A percentile compares a stretch with the other conserved stretches of the same genome.
phyloP scores from a whole-genome alignment of 2,888 invertebrate genomes.

The Stenodema calcarata region DNA sequence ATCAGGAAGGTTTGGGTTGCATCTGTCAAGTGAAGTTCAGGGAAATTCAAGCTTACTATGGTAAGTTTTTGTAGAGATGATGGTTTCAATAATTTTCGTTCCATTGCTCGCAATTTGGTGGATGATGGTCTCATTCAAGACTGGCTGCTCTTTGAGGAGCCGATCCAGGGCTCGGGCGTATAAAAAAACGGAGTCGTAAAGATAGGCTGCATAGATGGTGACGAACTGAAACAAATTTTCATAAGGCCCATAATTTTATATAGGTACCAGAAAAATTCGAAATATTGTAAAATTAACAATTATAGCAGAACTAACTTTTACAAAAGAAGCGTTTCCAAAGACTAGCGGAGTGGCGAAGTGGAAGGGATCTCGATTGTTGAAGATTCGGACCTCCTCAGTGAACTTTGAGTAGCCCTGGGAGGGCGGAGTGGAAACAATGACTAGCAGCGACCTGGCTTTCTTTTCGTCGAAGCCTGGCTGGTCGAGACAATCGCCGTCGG shows the following conservation, averaged over 20 bases:
- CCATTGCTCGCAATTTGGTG: slow-evolving; percentile 81
- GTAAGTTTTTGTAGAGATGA: slow-evolving; percentile 83
- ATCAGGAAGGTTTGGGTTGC: background rate
- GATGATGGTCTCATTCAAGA: slow-evolving; percentile 70
- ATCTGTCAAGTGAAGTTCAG: background rate
- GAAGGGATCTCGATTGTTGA: slow-evolving; percentile 82
- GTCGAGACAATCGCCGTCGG: slow-evolving; percentile 59
- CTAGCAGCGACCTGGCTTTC: slow-evolving; percentile 81
- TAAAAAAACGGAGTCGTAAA: slow-evolving; percentile 91
- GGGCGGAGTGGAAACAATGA: slow-evolving; percentile 88
- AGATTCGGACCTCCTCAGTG: slow-evolving; percentile 77
- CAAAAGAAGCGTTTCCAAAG: slow-evolving; percentile 62
- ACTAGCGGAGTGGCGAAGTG: slow-evolving; percentile 72
- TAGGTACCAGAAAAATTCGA: no score
- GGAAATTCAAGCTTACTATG: slow-evolving; percentile 72
- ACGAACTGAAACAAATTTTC: slow-evolving; percentile 71
- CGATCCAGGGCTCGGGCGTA: slow-evolving; percentile 87
- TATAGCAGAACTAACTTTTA: slow-evolving; percentile 47
- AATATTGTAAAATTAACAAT: background rate
- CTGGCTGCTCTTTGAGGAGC: slow-evolving; percentile 63
- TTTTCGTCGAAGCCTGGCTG: slow-evolving; percentile 67
- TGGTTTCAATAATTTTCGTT: slow-evolving; percentile 82
- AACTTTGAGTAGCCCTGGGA: slow-evolving; percentile 73
- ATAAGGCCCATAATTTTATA: no score
- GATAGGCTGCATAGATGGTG: slow-evolving; percentile 89